A percentile compares a stretch with the other conserved stretches of the same genome.
phyloP scores from a whole-genome alignment of 2,797 vertebrate species.

The Crax fasciolata region DNA sequence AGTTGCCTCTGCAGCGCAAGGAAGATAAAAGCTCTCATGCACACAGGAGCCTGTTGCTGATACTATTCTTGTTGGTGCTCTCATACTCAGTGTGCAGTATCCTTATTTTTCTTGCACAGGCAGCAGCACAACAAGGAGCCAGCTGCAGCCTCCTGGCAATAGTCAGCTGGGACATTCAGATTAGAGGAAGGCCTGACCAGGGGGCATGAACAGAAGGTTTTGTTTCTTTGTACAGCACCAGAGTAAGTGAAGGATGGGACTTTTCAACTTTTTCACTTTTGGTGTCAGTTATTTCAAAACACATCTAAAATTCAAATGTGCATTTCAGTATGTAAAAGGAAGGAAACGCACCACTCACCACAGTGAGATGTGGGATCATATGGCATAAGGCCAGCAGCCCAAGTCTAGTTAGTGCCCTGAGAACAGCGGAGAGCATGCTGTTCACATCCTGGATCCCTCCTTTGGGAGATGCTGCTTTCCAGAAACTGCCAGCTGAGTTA shows the following conservation, averaged over 20 bases:
- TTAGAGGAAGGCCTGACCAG: neutral
- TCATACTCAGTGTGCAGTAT: accelerated
- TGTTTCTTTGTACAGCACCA: neutral
- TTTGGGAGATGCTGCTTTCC: neutral
- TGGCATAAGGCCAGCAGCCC: neutral
- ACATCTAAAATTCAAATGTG: neutral
- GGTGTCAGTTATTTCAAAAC: neutral
- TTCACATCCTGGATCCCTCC: neutral
- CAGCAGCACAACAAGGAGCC: neutral
- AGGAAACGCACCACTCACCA: neutral
- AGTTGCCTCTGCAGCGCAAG: accelerated
- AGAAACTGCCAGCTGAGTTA: neutral
- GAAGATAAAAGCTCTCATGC: accelerated
- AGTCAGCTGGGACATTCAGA: neutral
- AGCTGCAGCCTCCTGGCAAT: neutral
- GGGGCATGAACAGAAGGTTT: neutral
- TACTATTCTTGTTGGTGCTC: neutral
- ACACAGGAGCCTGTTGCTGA: neutral
- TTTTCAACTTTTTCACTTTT: neutral
- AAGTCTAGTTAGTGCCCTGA: neutral
- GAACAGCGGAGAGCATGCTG: accelerated
- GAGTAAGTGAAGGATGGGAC: neutral
- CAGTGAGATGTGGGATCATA: neutral
- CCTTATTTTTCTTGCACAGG: neutral
- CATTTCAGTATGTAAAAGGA: neutral